phyloP scores from a whole-genome alignment of 2,113 vertebrate genomes.

The Pardalotus punctatus region DNA sequence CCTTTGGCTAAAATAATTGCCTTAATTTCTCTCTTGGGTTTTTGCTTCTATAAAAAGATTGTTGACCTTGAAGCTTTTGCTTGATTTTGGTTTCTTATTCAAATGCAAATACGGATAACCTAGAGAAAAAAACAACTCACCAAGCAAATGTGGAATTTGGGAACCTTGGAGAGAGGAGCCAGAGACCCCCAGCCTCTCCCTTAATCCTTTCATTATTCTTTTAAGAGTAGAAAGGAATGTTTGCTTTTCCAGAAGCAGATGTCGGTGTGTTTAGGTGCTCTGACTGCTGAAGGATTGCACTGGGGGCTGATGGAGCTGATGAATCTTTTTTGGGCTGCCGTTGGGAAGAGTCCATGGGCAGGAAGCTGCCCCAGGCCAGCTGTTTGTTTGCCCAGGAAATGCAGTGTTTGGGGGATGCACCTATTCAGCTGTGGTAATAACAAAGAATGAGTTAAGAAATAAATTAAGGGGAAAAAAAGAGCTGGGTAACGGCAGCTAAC shows the following conservation, averaged over 20 bases:
- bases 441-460: not conserved
- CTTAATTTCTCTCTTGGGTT: conserved; percentile 35
- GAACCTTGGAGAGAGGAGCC: not conserved
- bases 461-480: not conserved
- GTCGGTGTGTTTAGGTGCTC: not conserved
- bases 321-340: not conserved
- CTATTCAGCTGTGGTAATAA: not conserved
- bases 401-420: not conserved
- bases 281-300: not conserved
- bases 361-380: not conserved
- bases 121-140: not conserved
- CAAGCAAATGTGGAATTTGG: not conserved
- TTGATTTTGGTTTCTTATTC: conserved; percentile 43
- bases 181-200: not conserved
- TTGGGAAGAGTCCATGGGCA: not conserved
- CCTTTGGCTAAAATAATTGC: conserved; percentile 55
- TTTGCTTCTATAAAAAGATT: conserved; percentile 48
- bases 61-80: conserved; percentile 43
- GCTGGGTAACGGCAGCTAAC: not conserved
- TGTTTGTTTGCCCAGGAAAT: not conserved
- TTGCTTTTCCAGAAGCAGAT: not conserved
- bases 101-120: conserved; percentile 6
- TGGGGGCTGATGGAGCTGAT: not conserved
- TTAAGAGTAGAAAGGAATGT: not conserved
- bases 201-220: not conserved